Evolutionary conservation across 2,797 vertebrate genomes (phyloP).

Genomic region (Craterocephalus amniculus): DNA sequence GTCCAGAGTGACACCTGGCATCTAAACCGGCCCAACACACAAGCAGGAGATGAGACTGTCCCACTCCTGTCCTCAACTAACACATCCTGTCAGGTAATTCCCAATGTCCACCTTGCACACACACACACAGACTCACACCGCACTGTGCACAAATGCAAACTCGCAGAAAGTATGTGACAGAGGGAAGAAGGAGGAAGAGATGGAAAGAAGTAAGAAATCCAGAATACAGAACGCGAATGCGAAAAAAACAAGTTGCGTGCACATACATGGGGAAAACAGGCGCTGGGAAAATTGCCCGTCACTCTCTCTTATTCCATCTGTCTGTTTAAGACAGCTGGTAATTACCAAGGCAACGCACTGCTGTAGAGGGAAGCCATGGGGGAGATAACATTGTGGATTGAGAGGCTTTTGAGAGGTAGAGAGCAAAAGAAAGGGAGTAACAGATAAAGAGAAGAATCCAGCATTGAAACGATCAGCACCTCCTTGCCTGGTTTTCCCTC

Average conservation of each 20-base stretch:
- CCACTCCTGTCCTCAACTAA: constrained; percentile 63
- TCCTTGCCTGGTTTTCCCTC: constrained; percentile 37
- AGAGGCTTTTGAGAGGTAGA: constrained; percentile 55
- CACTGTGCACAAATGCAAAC: constrained; percentile 40
- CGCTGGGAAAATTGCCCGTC: constrained; percentile 79
- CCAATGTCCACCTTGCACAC: constrained; percentile 22
- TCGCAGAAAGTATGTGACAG: constrained; percentile 35
- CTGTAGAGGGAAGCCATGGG: constrained; percentile 71
- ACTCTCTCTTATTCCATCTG: constrained; percentile 84
- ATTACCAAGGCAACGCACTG: constrained; percentile 81
- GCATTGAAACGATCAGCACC: constrained; percentile 51
- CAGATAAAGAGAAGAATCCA: constrained; percentile 54
- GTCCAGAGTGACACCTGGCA: constrained; percentile 66
- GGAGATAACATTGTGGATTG: constrained; percentile 68
- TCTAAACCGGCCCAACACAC: constrained; percentile 57
- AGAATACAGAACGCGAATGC: constrained; percentile 34
- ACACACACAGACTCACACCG: constrained; percentile 35
- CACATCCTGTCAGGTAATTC: constrained; percentile 79
- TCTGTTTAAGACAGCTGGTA: constrained; percentile 85
- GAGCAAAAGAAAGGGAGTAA: constrained; percentile 46
- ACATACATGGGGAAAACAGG: constrained; percentile 61
- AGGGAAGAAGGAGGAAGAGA: constrained; percentile 13
- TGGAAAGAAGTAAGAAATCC: constrained; percentile 40
- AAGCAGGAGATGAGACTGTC: constrained; percentile 72
- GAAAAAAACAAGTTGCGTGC: constrained; percentile 27